phyloP scores from a whole-genome alignment of 2,113 vertebrate species.

The Oreochromis niloticus region DNA sequence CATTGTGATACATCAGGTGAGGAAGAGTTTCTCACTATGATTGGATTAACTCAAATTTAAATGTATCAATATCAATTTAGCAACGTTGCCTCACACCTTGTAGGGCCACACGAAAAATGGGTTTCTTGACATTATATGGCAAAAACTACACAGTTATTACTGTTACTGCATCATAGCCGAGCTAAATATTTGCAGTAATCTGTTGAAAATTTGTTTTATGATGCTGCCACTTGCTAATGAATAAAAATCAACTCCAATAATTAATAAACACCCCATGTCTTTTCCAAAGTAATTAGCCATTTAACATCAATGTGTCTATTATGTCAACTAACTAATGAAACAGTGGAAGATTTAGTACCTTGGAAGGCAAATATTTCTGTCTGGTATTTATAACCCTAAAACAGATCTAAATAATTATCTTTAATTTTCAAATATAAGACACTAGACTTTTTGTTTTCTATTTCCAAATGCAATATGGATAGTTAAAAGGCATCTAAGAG shows the following conservation, averaged over 20 bases:
- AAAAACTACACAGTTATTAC: accelerated
- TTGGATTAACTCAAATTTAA: constrained; percentile 1
- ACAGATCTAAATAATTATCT: neutral
- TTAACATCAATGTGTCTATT: neutral
- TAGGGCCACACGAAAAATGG: neutral
- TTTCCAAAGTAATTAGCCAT: neutral
- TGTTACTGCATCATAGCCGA: neutral
- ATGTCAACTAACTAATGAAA: neutral
- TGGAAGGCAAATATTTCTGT: neutral
- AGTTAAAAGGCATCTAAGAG: neutral
- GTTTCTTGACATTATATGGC: neutral
- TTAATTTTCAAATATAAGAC: neutral
- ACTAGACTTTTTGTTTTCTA: neutral
- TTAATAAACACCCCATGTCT: neutral
- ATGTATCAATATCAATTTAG: constrained; percentile 29
- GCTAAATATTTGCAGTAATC: neutral
- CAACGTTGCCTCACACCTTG: neutral
- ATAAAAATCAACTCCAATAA: neutral
- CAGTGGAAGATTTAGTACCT: neutral
- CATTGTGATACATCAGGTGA: constrained; percentile 41
- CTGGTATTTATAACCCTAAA: neutral
- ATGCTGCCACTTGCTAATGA: neutral
- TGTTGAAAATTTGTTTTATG: neutral
- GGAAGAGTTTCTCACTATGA: constrained; percentile 34
- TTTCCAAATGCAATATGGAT: neutral